phyloP scores from a whole-genome alignment of 2,113 vertebrate genomes.

The Eublepharis macularius region DNA sequence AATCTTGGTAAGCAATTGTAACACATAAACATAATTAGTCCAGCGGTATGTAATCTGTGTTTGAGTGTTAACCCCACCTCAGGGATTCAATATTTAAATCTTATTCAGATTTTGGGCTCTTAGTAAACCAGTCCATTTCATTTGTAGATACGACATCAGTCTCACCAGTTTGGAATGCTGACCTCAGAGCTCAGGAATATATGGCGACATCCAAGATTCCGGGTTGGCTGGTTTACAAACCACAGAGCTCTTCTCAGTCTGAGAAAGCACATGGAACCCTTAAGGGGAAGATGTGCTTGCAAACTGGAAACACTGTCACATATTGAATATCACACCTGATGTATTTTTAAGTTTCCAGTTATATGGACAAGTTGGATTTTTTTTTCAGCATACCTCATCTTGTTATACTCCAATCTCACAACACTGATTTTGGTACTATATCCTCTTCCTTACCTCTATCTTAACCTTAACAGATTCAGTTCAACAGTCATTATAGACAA shows the following conservation, averaged over 20 bases:
- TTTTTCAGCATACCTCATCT: not conserved
- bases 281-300: not conserved
- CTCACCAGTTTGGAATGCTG: constrained; percentile 42
- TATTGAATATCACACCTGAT: not conserved
- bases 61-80: no score
- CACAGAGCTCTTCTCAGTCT: not conserved
- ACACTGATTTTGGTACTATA: not conserved
- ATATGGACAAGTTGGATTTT: not conserved
- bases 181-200: constrained; percentile 37
- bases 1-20: no score
- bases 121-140: not conserved
- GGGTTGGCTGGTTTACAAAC: not conserved
- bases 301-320: not conserved
- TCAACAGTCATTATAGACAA: no score
- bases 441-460: not conserved
- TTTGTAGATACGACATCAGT: constrained; percentile 34
- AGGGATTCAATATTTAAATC: no score
- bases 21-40: no score
- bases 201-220: not conserved
- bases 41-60: no score
- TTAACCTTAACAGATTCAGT: not conserved
- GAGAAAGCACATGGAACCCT: fast-evolving
- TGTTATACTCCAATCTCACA: not conserved
- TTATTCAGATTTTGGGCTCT: no score
- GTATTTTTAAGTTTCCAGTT: not conserved